Conservation (phyloP, 2,888 invertebrate genomes). For the Darwinula stevensoni region DNA sequence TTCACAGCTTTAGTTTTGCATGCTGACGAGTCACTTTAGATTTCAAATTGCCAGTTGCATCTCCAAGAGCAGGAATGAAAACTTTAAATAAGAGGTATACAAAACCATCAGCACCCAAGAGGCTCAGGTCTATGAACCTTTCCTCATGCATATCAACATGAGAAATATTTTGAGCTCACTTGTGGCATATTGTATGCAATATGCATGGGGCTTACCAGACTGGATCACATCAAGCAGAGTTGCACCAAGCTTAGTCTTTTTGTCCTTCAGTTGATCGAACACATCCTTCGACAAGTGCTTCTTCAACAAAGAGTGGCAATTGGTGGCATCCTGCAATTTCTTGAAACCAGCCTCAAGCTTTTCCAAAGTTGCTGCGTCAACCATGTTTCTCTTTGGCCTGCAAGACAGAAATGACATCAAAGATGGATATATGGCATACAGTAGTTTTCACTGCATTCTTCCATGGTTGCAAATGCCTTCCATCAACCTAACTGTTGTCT, state of each 20-base stretch:
- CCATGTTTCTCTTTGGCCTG: no score
- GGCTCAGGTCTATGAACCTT: background rate
- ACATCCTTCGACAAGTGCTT: slow-evolving; percentile 73
- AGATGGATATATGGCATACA: no score
- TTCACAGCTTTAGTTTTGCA: background rate
- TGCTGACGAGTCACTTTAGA: no score
- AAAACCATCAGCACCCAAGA: background rate
- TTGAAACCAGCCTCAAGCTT: slow-evolving; percentile 70
- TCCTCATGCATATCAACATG: no score
- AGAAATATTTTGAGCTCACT: no score
- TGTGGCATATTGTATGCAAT: no score
- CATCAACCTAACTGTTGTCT: no score
- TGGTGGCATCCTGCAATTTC: slow-evolving; percentile 45
- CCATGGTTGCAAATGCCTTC: no score
- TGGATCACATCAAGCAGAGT: slow-evolving; percentile 77
- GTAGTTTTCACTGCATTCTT: no score
- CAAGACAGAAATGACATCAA: no score
- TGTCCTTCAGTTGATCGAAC: slow-evolving; percentile 66
- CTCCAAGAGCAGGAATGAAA: no score
- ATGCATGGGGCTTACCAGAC: slow-evolving; percentile 50
- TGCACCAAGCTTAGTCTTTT: slow-evolving; percentile 73
- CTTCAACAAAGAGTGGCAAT: slow-evolving; percentile 87
- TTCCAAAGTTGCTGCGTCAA: slow-evolving; percentile 64
- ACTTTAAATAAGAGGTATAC: slow-evolving; percentile 3
- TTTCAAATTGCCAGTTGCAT: no score